Evolutionary conservation across 2,888 invertebrate species (phyloP).

Genomic region (Steinernema hermaphroditum): DNA sequence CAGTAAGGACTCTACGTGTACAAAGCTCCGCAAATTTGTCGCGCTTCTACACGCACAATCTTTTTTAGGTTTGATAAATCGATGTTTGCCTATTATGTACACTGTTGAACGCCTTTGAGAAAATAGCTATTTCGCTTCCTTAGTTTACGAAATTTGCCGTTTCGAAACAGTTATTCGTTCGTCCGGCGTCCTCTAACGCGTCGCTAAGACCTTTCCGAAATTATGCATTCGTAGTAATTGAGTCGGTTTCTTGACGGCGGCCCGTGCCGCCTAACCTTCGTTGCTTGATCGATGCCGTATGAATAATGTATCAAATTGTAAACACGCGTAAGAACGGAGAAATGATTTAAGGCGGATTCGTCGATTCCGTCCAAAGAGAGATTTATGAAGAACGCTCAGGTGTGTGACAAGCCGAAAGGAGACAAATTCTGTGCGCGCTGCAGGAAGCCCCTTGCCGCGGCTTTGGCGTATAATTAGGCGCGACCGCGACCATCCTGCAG

Average conservation of each 20-base stretch:
- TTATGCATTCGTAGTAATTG: no score
- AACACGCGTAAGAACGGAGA: slow-evolving; percentile 15
- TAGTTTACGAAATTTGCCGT: no score
- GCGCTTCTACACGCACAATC: no score
- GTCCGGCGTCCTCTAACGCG: no score
- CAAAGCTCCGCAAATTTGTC: no score
- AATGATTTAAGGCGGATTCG: slow-evolving; percentile 28
- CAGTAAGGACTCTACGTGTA: no score
- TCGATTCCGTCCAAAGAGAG: slow-evolving; percentile 3
- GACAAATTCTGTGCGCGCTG: slow-evolving; percentile 12
- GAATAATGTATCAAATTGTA: slow-evolving; percentile 29
- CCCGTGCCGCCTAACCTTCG: slow-evolving; percentile 1
- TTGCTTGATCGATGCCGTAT: slow-evolving; percentile 23
- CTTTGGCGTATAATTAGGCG: slow-evolving; percentile 24
- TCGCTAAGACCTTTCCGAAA: no score
- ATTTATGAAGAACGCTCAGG: slow-evolving; percentile 27
- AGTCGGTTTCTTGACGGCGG: background rate
- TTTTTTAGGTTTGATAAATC: no score
- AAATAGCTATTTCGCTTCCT: no score
- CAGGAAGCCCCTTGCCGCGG: slow-evolving; percentile 6
- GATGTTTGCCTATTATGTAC: no score
- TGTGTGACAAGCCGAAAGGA: slow-evolving; percentile 22
- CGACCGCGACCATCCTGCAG: slow-evolving; percentile 15
- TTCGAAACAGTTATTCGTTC: no score
- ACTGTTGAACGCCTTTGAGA: no score